These are phyloP conservation scores for Pyralis farinalis DNA, from an alignment of 2,888 invertebrate genomes.

Conservation along the genomic window DNA sequence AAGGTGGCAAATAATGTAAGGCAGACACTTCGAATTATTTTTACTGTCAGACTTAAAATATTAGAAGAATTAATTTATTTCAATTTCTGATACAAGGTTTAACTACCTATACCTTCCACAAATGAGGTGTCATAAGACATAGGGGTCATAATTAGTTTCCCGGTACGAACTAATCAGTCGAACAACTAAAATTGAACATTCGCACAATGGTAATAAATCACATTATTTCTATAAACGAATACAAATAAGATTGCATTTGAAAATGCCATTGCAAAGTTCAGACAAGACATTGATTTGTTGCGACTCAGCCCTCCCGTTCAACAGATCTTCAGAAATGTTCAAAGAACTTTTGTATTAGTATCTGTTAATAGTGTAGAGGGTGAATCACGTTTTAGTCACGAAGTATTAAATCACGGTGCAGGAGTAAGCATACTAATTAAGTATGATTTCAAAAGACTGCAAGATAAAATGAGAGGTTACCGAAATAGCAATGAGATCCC, in stretches of 20 bases:
- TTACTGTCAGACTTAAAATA: too few species aligned
- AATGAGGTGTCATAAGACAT: too few species aligned
- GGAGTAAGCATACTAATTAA: constrained; percentile 36
- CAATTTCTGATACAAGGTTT: too few species aligned
- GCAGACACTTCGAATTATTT: too few species aligned
- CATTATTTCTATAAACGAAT: too few species aligned
- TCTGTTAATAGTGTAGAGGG: constrained; percentile 21
- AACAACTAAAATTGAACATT: too few species aligned
- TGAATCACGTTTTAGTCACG: constrained; percentile 35
- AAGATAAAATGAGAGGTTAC: constrained; percentile 12
- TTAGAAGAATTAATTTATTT: too few species aligned
- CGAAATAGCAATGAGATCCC: constrained; percentile 13
- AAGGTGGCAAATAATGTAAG: too few species aligned
- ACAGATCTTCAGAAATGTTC: constrained; percentile 12
- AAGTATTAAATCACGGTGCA: constrained; percentile 31
- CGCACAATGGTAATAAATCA: too few species aligned
- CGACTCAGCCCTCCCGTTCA: constrained; percentile 26
- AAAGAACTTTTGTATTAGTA: constrained; percentile 13
- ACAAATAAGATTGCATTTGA: not conserved
- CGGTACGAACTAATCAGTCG: too few species aligned
- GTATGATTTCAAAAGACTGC: constrained; percentile 28
- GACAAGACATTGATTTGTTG: constrained; percentile 43
- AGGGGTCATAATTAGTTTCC: too few species aligned
- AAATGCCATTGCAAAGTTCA: constrained; percentile 26
- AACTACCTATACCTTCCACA: too few species aligned